Base-by-base conservation (phyloP, 2,888 invertebrate genomes). In the Nemotelus pantherinus region DNA sequence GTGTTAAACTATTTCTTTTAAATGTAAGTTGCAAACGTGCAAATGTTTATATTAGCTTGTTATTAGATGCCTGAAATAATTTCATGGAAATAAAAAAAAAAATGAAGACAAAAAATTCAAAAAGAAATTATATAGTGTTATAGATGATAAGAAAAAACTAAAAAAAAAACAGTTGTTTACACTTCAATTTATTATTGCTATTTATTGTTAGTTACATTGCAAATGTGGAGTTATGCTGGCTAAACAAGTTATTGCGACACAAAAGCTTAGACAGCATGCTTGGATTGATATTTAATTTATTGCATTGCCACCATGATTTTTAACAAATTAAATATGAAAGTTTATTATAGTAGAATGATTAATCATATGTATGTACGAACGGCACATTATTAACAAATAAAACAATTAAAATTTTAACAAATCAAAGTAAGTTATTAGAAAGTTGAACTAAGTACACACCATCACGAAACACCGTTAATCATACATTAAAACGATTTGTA, bases 151-250 rank as follows among this genome's bases (percentile, higher is more conserved):
- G 25, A 25, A 25, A 25, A 25, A 25, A 25, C 25, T 25, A 63
- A 63, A 7, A 63, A 10, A n/a, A 65, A 39, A 45, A 44, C 7
- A 45, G 10, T 65, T 65, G 65, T 65, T 65, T 65, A 3, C 7
- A 63, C 63, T 43, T 63, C 39, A 7, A 65, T 7, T 53, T 39
- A 48, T 68, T 48, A 71, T 71, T 55, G 55, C 55, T 44, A 71
- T 71, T 57, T 43, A 55, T 71, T 71, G 71, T 71, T 71, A 71
- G 39, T 53, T 68, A 50, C 10, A 50, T 57, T 55, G 44, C 41
- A 44, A 50, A 55, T 2, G 57, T 6, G 43, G 47, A 25, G 9
- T 65, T 47, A 65, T 65, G n/a, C 47, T 44, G 41, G 45, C 3
- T 10, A 10, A 63, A 63, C 3, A 63, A 47, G 47, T 65, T n/a